phyloP scores from a whole-genome alignment of 1,140 invertebrate genomes.

The Tetramorium simillimum region DNA sequence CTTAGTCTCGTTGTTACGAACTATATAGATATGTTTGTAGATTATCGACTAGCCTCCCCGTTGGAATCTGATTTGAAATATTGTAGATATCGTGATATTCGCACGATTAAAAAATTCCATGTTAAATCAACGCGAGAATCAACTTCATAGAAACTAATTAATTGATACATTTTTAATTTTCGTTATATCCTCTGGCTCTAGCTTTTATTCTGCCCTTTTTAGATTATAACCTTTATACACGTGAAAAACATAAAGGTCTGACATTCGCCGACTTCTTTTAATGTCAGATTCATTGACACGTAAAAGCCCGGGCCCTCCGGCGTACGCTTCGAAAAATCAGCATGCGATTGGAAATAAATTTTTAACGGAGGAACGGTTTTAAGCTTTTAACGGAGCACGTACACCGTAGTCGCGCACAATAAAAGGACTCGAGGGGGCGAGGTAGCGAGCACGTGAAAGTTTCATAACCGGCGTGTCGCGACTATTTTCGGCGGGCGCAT shows the following conservation, averaged over 20 bases:
- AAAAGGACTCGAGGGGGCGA: constrained; percentile 33
- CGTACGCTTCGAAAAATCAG: constrained; percentile 42
- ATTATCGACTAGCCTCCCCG: neutral
- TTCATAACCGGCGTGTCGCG: constrained; percentile 59
- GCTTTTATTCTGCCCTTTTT: neutral
- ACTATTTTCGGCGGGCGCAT: constrained; percentile 55
- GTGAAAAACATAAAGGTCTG: neutral
- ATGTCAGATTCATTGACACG: constrained; percentile 8
- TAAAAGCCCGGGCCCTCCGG: neutral
- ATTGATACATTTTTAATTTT: neutral
- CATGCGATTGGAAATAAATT: constrained; percentile 44
- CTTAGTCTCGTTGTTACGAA: neutral
- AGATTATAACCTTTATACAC: neutral
- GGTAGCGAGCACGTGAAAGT: constrained; percentile 41
- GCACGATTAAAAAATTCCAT: neutral
- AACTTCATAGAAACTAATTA: neutral
- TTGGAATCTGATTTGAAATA: neutral
- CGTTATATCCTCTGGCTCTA: no score
- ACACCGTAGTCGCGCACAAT: constrained; percentile 26
- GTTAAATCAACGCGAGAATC: neutral
- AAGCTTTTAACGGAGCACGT: constrained; percentile 30
- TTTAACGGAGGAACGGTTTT: constrained; percentile 34
- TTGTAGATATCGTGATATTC: neutral
- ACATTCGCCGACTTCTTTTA: constrained; percentile 30
- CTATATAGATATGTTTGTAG: neutral